Percentiles rank a stretch among this genome's conserved stretches.
Conservation (phyloP, 2,888 invertebrate genomes). For the Rhamnusium bicolor region DNA sequence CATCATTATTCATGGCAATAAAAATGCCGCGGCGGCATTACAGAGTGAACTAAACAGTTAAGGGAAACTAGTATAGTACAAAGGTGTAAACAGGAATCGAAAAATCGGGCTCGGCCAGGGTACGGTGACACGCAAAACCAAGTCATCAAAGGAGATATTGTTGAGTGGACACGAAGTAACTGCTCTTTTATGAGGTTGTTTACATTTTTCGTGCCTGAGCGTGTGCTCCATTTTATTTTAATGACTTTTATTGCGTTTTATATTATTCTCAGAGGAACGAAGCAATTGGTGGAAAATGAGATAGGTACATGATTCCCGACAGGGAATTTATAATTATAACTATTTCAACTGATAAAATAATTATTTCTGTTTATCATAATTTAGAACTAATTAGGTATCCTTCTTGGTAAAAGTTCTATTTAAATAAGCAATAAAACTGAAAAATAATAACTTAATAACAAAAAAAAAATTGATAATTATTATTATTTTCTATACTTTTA, state of each 20-base stretch:
- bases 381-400: no score
- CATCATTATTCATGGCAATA: slow-evolving; percentile 14
- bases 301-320: background rate
- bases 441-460: no score
- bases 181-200: slow-evolving; percentile 29
- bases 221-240: slow-evolving; percentile 18
- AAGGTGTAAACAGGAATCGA: background rate
- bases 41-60: background rate
- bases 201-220: slow-evolving; percentile 21
- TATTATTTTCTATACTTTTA: no score
- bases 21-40: background rate
- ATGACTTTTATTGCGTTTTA: slow-evolving; percentile 28
- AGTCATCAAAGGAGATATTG: background rate
- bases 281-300: background rate
- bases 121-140: background rate
- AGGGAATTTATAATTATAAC: no score
- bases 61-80: background rate
- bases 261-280: background rate
- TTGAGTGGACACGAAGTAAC: slow-evolving; percentile 21
- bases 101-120: background rate
- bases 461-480: no score
- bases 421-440: no score
- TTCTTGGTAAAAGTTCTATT: no score
- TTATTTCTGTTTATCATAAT: no score
- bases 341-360: no score